Conservation (phyloP, 2,113 vertebrate species). For the Dicaeum eximium region DNA sequence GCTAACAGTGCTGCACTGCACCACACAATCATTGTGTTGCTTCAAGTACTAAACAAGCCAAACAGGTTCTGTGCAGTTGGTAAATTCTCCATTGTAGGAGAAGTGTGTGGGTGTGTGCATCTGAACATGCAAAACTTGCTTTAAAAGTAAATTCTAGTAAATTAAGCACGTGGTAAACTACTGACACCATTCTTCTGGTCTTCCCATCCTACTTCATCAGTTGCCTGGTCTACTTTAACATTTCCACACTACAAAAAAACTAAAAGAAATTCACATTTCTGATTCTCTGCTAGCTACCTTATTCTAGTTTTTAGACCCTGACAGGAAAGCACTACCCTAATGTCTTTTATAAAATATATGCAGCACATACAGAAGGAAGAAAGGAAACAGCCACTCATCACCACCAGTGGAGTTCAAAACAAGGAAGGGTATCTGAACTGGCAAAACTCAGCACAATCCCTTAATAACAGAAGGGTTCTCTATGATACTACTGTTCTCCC, state of each 20-base stretch:
- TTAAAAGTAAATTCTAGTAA: background rate
- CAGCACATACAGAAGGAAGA: background rate
- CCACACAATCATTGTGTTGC: background rate
- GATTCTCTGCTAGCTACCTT: background rate
- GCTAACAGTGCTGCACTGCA: background rate
- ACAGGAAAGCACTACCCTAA: background rate
- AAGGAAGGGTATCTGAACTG: background rate
- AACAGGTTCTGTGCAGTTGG: background rate
- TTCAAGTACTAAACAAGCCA: background rate
- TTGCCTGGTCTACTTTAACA: background rate
- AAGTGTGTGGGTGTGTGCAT: background rate
- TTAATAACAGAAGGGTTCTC: background rate
- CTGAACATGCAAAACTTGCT: background rate
- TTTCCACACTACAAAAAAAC: background rate
- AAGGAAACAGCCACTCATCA: background rate
- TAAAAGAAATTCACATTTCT: background rate
- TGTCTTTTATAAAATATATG: background rate
- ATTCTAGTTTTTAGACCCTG: background rate
- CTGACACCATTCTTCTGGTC: background rate
- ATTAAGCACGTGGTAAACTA: background rate
- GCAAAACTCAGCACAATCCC: background rate
- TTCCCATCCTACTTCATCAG: background rate
- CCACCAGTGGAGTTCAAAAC: background rate
- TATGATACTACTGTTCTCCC: background rate
- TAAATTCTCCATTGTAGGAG: background rate